phyloP scores from a whole-genome alignment of 2,888 invertebrate species.

The Sylvicola fuscatus region DNA sequence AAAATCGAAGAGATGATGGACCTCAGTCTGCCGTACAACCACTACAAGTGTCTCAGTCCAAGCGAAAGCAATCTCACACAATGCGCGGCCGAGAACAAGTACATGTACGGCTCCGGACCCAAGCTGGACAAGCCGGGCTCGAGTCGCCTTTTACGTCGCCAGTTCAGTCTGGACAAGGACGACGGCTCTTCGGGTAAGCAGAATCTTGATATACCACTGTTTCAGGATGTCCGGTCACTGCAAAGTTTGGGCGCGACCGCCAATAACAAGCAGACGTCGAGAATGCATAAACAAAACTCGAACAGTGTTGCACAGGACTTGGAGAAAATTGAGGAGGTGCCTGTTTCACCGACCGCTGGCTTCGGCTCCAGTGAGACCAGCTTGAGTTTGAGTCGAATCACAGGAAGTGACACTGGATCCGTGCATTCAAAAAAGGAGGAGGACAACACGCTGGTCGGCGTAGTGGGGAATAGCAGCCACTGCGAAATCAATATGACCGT shows the following conservation, averaged over 20 bases:
- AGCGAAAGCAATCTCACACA: constrained; percentile 31
- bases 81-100: constrained; percentile 20
- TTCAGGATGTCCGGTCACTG: constrained; percentile 19
- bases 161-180: constrained; percentile 48
- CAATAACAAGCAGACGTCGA: constrained; percentile 9
- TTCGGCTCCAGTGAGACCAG: background rate
- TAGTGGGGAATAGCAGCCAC: no score
- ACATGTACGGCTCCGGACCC: constrained; percentile 14
- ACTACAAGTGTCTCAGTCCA: constrained; percentile 49
- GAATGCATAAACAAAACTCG: constrained; percentile 43
- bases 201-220: constrained; percentile 19
- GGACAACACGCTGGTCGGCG: background rate
- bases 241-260: background rate
- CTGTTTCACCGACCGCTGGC: constrained; percentile 28
- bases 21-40: constrained; percentile 51
- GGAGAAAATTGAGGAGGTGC: constrained; percentile 47
- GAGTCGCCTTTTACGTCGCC: constrained; percentile 34
- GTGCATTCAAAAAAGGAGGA: constrained; percentile 1
- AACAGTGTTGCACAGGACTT: constrained; percentile 44
- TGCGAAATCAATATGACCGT: no score
- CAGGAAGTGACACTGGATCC: constrained; percentile 4
- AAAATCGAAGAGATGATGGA: constrained; percentile 31
- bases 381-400: constrained; percentile 1
- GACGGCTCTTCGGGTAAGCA: constrained; percentile 27
- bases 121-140: constrained; percentile 20